Conservation (phyloP, 2,888 invertebrate species). For the Poecilobothrus nobilitatus region DNA sequence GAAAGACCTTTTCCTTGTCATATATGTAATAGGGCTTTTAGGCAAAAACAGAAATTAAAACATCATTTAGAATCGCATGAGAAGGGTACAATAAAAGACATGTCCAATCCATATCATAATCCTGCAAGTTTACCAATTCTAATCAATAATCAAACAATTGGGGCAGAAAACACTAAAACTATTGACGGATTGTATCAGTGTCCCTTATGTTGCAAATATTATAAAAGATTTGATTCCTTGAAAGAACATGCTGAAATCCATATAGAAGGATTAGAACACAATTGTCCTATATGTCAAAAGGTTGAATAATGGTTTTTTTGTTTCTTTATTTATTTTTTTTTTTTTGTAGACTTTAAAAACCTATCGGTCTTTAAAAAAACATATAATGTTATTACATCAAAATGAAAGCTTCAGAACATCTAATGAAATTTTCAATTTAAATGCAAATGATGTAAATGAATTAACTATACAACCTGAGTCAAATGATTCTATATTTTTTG, state of each 20-base stretch:
- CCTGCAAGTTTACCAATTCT: conserved; percentile 65
- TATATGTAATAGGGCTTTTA: conserved; percentile 42
- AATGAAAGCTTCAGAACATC: no score
- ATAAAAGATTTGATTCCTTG: not conserved
- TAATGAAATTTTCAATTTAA: no score
- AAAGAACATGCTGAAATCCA: not conserved
- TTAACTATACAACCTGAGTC: no score
- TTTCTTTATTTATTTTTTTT: no score
- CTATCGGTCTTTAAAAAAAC: no score
- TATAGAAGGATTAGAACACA: not conserved
- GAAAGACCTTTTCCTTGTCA: conserved; percentile 74
- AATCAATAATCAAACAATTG: conserved; percentile 1
- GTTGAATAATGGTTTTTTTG: no score
- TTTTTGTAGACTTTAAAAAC: no score
- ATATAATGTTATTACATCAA: no score
- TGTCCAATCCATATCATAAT: conserved; percentile 18
- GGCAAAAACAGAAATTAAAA: not conserved
- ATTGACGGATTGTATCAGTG: not conserved
- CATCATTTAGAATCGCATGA: not conserved
- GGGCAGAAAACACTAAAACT: not conserved
- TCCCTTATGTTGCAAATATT: not conserved
- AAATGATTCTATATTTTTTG: no score
- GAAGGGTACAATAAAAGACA: not conserved
- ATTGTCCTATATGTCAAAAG: not conserved
- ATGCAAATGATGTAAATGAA: no score